A percentile compares a stretch with the other conserved stretches of the same genome.
Evolutionary conservation across 2,113 vertebrate genomes (phyloP).

Genomic region (Calyptomena viridis): DNA sequence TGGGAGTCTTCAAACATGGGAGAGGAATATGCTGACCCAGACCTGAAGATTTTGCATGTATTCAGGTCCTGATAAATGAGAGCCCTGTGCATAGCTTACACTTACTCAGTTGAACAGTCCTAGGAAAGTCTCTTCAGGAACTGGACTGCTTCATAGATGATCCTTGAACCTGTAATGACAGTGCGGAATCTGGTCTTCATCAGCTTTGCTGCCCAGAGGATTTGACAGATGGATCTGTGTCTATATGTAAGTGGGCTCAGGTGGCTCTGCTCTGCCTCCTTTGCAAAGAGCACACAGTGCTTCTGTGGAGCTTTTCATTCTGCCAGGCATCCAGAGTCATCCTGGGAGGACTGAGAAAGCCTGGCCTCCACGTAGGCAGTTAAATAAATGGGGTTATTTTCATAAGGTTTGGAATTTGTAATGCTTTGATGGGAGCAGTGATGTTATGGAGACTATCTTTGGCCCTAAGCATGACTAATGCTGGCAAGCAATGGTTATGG

Average conservation of each 20-base stretch:
- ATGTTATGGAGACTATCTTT: not conserved
- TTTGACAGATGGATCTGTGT: not conserved
- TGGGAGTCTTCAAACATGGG: not conserved
- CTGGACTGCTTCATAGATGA: not conserved
- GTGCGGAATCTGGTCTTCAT: not conserved
- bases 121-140: not conserved
- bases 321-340: not conserved
- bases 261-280: not conserved
- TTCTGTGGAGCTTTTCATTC: not conserved
- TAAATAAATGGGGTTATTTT: not conserved
- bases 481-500: not conserved
- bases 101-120: not conserved
- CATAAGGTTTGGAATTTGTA: not conserved
- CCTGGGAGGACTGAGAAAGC: not conserved
- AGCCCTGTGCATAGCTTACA: not conserved
- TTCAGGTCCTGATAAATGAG: not conserved
- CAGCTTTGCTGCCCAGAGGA: not conserved
- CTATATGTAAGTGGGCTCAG: accelerated
- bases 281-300: not conserved
- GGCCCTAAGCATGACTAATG: not conserved
- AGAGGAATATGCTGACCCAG: not conserved
- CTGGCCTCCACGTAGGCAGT: not conserved
- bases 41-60: not conserved
- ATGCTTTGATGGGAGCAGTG: not conserved
- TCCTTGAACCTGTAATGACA: not conserved